These are phyloP conservation scores for Hydropsyche tenuis DNA, from an alignment of 1,140 invertebrate genomes.

Conservation along the genomic window DNA sequence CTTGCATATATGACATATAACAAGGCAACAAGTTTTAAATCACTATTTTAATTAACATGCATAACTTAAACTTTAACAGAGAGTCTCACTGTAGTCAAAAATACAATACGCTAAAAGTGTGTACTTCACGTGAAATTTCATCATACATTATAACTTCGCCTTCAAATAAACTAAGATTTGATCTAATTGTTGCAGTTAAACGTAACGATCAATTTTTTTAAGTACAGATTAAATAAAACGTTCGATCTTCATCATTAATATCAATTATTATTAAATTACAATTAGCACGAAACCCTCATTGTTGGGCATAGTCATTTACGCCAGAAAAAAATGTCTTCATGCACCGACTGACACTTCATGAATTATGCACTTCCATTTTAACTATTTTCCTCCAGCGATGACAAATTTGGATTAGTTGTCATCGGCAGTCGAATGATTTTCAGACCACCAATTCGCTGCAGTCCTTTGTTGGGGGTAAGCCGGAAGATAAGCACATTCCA, in stretches of 20 bases:
- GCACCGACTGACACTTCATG: background rate
- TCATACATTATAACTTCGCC: background rate
- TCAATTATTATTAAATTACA: background rate
- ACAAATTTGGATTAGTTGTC: background rate
- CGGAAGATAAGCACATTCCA: constrained; percentile 50
- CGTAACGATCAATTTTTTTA: background rate
- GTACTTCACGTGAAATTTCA: background rate
- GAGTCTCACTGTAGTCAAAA: constrained; percentile 25
- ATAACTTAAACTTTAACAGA: constrained; percentile 26
- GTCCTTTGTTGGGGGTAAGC: constrained; percentile 39
- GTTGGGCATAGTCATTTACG: background rate
- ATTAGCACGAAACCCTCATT: background rate
- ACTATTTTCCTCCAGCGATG: background rate
- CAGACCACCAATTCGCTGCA: constrained; percentile 42
- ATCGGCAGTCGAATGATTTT: constrained; percentile 28
- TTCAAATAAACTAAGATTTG: too few relatives aligned
- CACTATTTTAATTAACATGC: constrained; percentile 14
- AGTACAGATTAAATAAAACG: constrained; percentile 2
- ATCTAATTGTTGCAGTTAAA: background rate
- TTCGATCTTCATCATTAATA: background rate
- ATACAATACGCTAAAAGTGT: background rate
- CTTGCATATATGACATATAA: background rate
- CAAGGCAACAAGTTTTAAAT: constrained; percentile 31
- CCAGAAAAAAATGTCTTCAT: background rate
- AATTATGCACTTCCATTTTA: background rate